A percentile compares a stretch with the other conserved stretches of the same genome.
phyloP scores from a whole-genome alignment of 2,797 vertebrate species.

The Gila robusta region DNA sequence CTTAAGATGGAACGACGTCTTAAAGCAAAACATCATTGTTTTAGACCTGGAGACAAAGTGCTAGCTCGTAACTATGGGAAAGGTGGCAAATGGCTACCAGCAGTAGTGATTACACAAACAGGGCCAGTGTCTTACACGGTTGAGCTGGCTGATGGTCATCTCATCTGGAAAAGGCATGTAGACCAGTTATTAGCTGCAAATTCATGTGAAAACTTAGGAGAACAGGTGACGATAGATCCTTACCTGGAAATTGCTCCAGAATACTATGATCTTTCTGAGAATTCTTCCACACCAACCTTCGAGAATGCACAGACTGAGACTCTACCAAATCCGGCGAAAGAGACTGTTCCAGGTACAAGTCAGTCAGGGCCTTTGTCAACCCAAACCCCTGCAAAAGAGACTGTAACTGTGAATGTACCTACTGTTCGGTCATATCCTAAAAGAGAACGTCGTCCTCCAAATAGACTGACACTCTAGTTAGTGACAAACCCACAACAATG shows the following conservation, averaged over 20 bases:
- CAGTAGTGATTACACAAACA: conserved; percentile 23
- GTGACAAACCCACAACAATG: background rate
- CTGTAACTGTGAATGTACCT: background rate
- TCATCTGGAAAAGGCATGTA: conserved; percentile 36
- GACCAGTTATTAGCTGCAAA: conserved; percentile 24
- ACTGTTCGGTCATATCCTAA: background rate
- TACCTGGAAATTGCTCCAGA: background rate
- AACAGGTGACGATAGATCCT: background rate
- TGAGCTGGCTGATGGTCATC: conserved; percentile 21
- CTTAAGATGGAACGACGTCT: background rate
- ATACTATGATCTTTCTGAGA: background rate
- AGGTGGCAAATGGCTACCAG: background rate
- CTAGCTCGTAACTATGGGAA: conserved; percentile 28
- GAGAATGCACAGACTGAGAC: background rate
- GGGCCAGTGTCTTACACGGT: conserved; percentile 44
- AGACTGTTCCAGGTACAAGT: background rate
- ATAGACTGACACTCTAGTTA: conserved; percentile 7
- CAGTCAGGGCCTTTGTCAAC: no score
- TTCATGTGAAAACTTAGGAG: background rate
- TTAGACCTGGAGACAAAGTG: conserved; percentile 37
- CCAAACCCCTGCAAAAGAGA: background rate
- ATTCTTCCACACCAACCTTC: background rate
- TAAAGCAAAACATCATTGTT: conserved; percentile 7
- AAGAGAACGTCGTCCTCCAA: background rate
- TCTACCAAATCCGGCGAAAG: background rate